phyloP scores from a whole-genome alignment of 2,113 vertebrate species.

The Romanogobio albipinnatus region DNA sequence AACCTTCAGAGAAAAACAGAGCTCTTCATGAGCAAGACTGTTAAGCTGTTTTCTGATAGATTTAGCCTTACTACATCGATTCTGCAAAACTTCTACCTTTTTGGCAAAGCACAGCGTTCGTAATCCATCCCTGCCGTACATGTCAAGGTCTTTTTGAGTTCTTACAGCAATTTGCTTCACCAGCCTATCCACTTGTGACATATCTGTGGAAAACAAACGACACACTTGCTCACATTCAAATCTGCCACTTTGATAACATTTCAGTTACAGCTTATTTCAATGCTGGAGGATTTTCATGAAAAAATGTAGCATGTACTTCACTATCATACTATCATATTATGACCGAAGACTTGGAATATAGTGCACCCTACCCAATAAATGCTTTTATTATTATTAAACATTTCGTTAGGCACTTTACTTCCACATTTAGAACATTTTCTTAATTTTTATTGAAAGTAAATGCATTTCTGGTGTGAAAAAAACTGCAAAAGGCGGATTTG shows the following conservation, averaged over 20 bases:
- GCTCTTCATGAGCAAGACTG: background rate
- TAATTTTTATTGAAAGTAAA: no score
- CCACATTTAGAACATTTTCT: no score
- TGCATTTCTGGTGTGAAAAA: no score
- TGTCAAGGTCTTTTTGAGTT: slow-evolving; percentile 87
- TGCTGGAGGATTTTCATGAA: background rate
- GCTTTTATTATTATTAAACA: no score
- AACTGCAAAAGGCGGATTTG: no score
- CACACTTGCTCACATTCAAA: no score
- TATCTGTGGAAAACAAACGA: slow-evolving; percentile 18
- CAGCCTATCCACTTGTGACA: slow-evolving; percentile 61
- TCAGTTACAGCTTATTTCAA: background rate
- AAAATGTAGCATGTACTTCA: background rate
- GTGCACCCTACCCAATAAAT: background rate
- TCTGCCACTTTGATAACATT: background rate
- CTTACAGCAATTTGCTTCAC: slow-evolving; percentile 76
- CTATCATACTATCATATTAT: background rate
- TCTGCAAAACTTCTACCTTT: slow-evolving; percentile 76
- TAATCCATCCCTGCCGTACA: slow-evolving; percentile 86
- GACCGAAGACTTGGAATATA: background rate
- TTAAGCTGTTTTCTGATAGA: background rate
- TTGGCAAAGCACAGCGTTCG: slow-evolving; percentile 90
- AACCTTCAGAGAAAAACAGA: slow-evolving; percentile 73
- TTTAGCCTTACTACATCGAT: background rate
- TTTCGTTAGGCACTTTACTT: no score